Base-by-base conservation (phyloP, 2,797 vertebrate species). In the Lepilemur ruficaudatus region DNA sequence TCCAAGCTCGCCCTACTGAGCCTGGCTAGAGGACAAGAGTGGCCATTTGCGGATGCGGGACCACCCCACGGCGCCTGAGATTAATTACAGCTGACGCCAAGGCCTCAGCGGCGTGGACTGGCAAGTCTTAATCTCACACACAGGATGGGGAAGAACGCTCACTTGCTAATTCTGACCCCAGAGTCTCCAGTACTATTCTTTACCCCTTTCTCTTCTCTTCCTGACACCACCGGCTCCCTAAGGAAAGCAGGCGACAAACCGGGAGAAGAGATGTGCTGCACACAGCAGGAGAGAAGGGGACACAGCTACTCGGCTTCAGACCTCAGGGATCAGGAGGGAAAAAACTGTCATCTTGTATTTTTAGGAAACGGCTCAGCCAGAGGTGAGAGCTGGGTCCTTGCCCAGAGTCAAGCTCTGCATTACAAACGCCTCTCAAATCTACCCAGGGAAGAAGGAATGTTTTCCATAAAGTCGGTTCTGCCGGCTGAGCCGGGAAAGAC, bases 41-140 rank as follows among this genome's bases (percentile, higher is more conserved):
- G 81, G 52, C 90, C 95, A 81, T 92, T 61, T 92, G 92, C 83
- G 83, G 61, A 41, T 72, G 43, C 81, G 80, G 82, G 63, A 69
- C 22, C 20, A 32, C 79, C 78, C 78, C 32, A 0, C 65, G 61
- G 78, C 70, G 67, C 35, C 89, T 50, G 22, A 59, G 84, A 91
- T 92, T 83, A 65, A 96, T 80, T 38, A 94, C 55, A 17, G 14
- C n/a, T 0, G 5, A 20, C 0, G 0, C 83, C 84, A 90, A 30
- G 32, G 69, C 52, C 65, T 93, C 30, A 12, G 28, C 23, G 13
- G 7, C 2, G 0, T 2, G 41, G 50, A 67, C 75, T 20, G 88
- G 48, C 95, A 92, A 89, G 75, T 65, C 80, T 89, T 93, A 84
- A 84, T 81, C 87, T 72, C 87, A 48, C 84, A 72, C 1, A 25